Conservation (phyloP, 2,113 vertebrate species). For the Hippocampus guttulatus region DNA sequence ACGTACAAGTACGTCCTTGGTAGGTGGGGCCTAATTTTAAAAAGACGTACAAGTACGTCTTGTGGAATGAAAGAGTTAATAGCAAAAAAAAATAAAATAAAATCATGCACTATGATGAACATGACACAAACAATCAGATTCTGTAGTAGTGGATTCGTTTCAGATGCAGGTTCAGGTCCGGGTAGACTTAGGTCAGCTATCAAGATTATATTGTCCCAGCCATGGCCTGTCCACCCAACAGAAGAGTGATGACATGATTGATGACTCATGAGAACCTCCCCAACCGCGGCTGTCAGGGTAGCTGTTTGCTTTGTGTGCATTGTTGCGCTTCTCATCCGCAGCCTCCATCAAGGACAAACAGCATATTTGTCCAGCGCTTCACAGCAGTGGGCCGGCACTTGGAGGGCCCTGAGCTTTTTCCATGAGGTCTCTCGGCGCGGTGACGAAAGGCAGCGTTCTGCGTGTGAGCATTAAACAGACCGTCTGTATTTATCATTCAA, state of each 20-base stretch:
- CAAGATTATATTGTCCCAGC: background rate
- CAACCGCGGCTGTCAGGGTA: slow-evolving; percentile 24
- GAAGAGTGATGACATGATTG: slow-evolving; percentile 9
- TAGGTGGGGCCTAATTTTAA: too few species aligned
- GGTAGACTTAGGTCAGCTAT: background rate
- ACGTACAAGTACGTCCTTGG: too few species aligned
- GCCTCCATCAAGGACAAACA: slow-evolving; percentile 57
- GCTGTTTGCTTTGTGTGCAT: slow-evolving; percentile 17
- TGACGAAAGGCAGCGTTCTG: slow-evolving; percentile 24
- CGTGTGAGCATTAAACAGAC: slow-evolving; percentile 4
- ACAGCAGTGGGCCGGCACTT: slow-evolving; percentile 26
- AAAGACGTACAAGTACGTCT: too few species aligned
- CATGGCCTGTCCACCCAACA: background rate
- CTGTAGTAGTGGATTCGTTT: background rate
- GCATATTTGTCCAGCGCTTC: slow-evolving; percentile 47
- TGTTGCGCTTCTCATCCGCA: slow-evolving; percentile 29
- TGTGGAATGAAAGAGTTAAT: too few species aligned
- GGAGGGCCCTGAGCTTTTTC: slow-evolving; percentile 5
- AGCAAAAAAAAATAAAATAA: too few species aligned
- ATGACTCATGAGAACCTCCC: slow-evolving; percentile 27
- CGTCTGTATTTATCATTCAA: slow-evolving; percentile 13
- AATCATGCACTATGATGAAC: background rate
- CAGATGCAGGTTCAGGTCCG: background rate
- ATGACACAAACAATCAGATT: background rate
- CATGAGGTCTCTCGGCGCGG: slow-evolving; percentile 6